Base-by-base conservation (phyloP, 2,113 vertebrate species). In the Pholis gunnellus region DNA sequence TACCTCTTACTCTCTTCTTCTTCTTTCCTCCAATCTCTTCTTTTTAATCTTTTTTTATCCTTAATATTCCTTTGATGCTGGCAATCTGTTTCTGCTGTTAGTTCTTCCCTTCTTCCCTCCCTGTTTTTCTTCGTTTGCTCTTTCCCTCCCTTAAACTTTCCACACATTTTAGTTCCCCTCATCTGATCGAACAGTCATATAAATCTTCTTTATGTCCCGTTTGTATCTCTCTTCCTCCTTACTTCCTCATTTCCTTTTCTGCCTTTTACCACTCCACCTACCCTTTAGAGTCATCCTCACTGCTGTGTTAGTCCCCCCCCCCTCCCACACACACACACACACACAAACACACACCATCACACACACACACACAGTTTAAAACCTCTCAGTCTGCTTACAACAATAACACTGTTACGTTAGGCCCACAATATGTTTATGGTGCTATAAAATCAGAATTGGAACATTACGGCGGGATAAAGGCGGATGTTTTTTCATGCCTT, bases 391-490 rank as follows among this genome's bases (percentile, higher is more conserved):
- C 75, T 63, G 81, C 78, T 87, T 87, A 82, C 60, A 87, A 68
- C 71, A 81, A 84, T 73, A 78, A 57, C 63, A 68, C 59, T 42
- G 78, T 84, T 81, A 57, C 27, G 59, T 81, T 79, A 73, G 52
- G 29, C 46, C 42, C 6, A 1, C 64, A 2, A 42, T 81, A 74
- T 86, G 86, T 92, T 93, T 89, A 91, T 88, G 87, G 65, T 40
- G 56, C 83, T 4, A 81, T 90, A 90, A 93, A 92, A 90, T 69
- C 40, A 60, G 82, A 79, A 85, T 73, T 81, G 87, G 60, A 85
- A 85, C 89, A 87, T 86, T 82, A 83, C 4, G 10, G 34, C n/a
- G 3, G 60, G 81, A 87, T 91, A 83, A 88, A 79, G 74, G 81
- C 9, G 13, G 75, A 66, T 79, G 70, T 48, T 65, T 79, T 86